Percentiles rank a stretch among this genome's conserved stretches.
Evolutionary conservation across 1,140 invertebrate genomes (phyloP).

Genomic region (Venturia canescens): DNA sequence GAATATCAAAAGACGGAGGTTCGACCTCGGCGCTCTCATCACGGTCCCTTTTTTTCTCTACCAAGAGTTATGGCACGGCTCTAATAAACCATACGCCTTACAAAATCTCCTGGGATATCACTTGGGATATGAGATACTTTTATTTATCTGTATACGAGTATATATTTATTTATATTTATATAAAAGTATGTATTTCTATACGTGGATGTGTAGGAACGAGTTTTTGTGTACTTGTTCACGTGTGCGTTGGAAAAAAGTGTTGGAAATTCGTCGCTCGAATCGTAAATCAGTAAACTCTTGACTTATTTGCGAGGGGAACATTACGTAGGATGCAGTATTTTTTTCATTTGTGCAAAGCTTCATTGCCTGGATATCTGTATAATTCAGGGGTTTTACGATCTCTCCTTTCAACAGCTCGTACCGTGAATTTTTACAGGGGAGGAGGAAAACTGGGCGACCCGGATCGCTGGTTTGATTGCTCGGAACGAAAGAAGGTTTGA

Average conservation of each 20-base stretch:
- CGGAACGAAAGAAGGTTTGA: too few relatives aligned
- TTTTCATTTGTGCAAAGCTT: not conserved
- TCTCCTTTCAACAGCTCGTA: too few relatives aligned
- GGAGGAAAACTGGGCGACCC: too few relatives aligned
- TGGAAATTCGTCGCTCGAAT: not conserved
- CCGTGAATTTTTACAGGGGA: too few relatives aligned
- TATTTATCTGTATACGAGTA: slow-evolving; percentile 7
- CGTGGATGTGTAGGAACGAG: not conserved
- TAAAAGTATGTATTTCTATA: not conserved
- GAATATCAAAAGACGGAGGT: not conserved
- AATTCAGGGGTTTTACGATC: too few relatives aligned
- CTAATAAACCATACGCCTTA: slow-evolving; percentile 30
- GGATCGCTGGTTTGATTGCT: too few relatives aligned
- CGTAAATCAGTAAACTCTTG: not conserved
- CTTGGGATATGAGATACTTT: slow-evolving; percentile 18
- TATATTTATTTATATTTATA: not conserved
- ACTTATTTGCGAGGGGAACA: not conserved
- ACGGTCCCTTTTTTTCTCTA: slow-evolving; percentile 7
- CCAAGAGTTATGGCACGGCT: slow-evolving; percentile 23
- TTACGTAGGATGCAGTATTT: not conserved
- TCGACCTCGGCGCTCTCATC: not conserved
- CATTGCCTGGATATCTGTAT: not conserved
- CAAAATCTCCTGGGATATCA: not conserved
- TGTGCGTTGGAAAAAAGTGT: not conserved
- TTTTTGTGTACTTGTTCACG: too few relatives aligned